phyloP scores from a whole-genome alignment of 2,888 invertebrate species.

The Lycia hirtaria region DNA sequence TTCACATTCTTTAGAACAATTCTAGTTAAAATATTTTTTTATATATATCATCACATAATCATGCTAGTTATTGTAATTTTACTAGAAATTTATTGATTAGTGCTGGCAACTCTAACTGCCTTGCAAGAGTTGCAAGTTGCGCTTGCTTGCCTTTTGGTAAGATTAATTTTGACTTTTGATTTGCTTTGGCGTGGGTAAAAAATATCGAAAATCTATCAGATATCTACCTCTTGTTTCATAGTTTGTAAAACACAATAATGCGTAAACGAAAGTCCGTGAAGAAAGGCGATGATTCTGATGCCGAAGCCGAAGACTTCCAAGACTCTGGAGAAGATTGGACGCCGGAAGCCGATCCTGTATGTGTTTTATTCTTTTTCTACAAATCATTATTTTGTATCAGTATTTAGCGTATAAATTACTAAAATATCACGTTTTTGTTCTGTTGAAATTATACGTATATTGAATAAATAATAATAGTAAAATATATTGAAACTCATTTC shows the following conservation, averaged over 20 bases:
- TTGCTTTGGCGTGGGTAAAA: constrained; percentile 37
- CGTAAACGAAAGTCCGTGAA: constrained; percentile 80
- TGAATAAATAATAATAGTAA: too few relatives aligned
- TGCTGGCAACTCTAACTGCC: constrained; percentile 2
- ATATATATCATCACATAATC: too few relatives aligned
- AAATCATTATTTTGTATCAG: background rate
- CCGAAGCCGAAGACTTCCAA: constrained; percentile 83
- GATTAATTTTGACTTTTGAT: background rate
- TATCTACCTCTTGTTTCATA: constrained; percentile 8
- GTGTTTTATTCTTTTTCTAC: constrained; percentile 31
- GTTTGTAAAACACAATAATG: constrained; percentile 53
- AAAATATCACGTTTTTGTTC: background rate
- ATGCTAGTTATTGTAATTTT: too few relatives aligned
- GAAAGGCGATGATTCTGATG: constrained; percentile 78
- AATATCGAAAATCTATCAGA: background rate
- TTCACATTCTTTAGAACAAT: too few relatives aligned
- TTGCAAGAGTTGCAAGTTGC: too few relatives aligned
- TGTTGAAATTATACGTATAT: too few relatives aligned
- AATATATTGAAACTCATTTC: too few relatives aligned
- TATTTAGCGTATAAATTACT: background rate
- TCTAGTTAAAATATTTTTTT: too few relatives aligned
- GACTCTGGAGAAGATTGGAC: constrained; percentile 85
- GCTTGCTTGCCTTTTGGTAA: background rate
- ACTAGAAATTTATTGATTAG: too few relatives aligned
- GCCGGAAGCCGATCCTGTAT: constrained; percentile 82